Evolutionary conservation across 2,797 vertebrate species (phyloP).

Genomic region (Hephaestus fuliginosus): DNA sequence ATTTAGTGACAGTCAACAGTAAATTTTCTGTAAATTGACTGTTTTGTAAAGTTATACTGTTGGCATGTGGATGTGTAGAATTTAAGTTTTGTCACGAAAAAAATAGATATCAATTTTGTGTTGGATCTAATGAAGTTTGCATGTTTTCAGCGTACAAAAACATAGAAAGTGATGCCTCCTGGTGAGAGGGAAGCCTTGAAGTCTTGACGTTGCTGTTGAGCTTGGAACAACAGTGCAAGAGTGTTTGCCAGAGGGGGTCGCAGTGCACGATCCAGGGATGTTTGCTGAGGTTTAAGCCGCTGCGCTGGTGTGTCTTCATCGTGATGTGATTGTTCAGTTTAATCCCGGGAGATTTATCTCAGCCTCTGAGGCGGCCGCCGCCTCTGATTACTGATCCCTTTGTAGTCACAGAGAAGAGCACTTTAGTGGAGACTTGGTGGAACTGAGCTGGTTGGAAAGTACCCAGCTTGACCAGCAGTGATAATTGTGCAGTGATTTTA

Average conservation of each 20-base stretch:
- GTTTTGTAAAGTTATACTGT: too few relatives aligned
- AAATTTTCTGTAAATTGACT: too few relatives aligned
- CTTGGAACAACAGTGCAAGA: constrained; percentile 5
- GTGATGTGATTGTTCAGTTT: constrained; percentile 29
- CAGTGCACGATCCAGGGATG: background rate
- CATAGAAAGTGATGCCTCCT: background rate
- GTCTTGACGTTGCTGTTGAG: background rate
- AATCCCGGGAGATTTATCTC: constrained; percentile 47
- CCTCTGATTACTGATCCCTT: constrained; percentile 35
- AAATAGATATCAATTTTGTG: background rate
- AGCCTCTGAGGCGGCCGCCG: constrained; percentile 1
- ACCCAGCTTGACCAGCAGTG: background rate
- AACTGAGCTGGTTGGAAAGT: constrained; percentile 18
- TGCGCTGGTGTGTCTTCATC: constrained; percentile 11
- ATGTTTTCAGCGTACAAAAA: background rate
- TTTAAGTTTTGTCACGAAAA: too few relatives aligned
- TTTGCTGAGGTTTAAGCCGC: constrained; percentile 16
- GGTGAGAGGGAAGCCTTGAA: background rate
- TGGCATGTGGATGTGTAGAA: too few relatives aligned
- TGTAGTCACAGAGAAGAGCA: constrained; percentile 1
- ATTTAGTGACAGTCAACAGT: background rate
- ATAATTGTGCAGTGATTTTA: background rate
- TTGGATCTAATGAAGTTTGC: background rate
- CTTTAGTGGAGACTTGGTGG: background rate
- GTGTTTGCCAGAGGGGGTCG: constrained; percentile 12